These are phyloP conservation scores for Coelogynopora nodosa DNA, from an alignment of 2,888 invertebrate genomes.

Conservation along the genomic window DNA sequence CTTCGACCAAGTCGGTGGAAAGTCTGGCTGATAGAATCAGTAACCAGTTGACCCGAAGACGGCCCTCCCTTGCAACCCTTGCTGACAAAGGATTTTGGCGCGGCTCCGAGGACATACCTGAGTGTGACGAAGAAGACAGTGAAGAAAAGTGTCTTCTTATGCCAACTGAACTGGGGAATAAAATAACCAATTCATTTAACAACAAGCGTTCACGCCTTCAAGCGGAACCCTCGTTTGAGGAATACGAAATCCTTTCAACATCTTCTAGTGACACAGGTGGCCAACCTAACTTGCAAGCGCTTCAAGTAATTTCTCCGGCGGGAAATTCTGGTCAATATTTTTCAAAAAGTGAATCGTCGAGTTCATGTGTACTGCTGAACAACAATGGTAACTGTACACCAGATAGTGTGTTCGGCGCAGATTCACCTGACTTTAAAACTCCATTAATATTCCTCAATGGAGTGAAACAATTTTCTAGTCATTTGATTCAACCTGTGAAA, in stretches of 20 bases:
- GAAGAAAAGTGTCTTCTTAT: not conserved
- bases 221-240: not conserved
- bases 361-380: not conserved
- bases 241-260: not conserved
- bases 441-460: not conserved
- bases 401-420: not conserved
- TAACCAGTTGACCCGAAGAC: not conserved
- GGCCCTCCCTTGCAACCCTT: conserved; percentile 27
- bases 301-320: not conserved
- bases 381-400: not conserved
- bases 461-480: not conserved
- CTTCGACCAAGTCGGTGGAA: not conserved
- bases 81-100: conserved; percentile 41
- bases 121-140: not conserved
- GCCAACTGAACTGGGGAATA: too few relatives aligned
- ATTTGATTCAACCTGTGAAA: not conserved
- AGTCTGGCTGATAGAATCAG: not conserved
- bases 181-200: too few relatives aligned
- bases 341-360: not conserved
- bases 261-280: not conserved
- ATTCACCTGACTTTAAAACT: not conserved
- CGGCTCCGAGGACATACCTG: not conserved
- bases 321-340: not conserved
- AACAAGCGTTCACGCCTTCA: not conserved
- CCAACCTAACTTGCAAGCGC: not conserved